phyloP scores from a whole-genome alignment of 2,888 invertebrate genomes.

The Lepidochrysops patricia region DNA sequence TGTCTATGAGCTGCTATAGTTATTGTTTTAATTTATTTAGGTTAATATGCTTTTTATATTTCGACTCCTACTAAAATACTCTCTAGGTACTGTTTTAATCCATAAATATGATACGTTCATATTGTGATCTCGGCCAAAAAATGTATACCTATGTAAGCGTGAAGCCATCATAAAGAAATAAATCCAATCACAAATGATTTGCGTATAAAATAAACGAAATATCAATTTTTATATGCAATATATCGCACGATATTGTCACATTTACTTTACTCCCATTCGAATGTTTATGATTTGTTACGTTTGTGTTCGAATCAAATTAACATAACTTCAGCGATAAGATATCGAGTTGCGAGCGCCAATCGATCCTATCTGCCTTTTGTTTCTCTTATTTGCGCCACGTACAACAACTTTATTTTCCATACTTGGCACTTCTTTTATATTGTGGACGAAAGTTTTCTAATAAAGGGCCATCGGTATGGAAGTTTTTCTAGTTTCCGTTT shows the following conservation, averaged over 20 bases:
- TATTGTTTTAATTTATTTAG: no score
- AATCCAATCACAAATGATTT: not conserved
- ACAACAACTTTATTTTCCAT: conserved; percentile 61
- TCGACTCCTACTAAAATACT: no score
- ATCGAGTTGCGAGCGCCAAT: conserved; percentile 9
- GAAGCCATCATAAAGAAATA: not conserved
- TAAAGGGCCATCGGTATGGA: conserved; percentile 61
- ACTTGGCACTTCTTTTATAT: conserved; percentile 35
- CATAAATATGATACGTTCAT: no score
- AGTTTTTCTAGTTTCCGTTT: conserved; percentile 54
- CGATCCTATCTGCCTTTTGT: conserved; percentile 16
- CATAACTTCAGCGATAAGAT: conserved; percentile 4
- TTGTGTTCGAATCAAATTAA: conserved; percentile 2
- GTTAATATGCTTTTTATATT: no score
- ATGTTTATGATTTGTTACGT: not conserved
- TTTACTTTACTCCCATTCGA: not conserved
- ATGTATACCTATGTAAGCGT: no score
- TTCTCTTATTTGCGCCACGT: conserved; percentile 63
- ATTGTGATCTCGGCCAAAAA: no score
- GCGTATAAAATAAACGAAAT: not conserved
- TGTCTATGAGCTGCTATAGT: no score
- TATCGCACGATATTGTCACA: not conserved
- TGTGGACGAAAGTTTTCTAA: conserved; percentile 66
- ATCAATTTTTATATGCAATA: not conserved
- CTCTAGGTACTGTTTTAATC: no score